Percentiles rank a stretch among this genome's conserved stretches.
These are phyloP conservation scores for Microtus pennsylvanicus DNA, from an alignment of 2,113 vertebrate genomes.

Conservation along the genomic window DNA sequence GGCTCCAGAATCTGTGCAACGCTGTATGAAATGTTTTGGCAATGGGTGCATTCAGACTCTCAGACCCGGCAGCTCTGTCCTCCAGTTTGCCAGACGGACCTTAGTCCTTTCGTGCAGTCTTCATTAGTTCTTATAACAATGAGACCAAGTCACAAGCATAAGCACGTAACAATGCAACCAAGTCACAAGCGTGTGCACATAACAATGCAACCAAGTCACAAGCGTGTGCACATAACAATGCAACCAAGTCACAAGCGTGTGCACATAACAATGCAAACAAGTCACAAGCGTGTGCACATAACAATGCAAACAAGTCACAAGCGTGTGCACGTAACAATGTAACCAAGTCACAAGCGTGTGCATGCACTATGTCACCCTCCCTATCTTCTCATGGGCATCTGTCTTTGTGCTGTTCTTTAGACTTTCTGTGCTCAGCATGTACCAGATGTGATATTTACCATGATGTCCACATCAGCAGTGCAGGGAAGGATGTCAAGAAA, in stretches of 20 bases:
- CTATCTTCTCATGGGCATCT: background rate
- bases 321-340: background rate
- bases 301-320: background rate
- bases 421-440: background rate
- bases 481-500: background rate
- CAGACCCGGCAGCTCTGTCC: background rate
- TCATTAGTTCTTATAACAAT: background rate
- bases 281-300: background rate
- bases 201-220: background rate
- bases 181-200: background rate
- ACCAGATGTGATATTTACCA: background rate
- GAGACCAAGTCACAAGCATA: background rate
- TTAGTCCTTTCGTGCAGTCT: background rate
- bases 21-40: background rate
- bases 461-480: rapidly evolving
- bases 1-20: background rate
- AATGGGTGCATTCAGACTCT: background rate
- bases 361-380: background rate
- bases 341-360: background rate
- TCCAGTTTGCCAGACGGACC: background rate
- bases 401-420: background rate
- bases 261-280: too few relatives aligned
- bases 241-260: background rate
- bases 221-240: background rate
- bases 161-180: background rate